Conservation (phyloP, 2,888 invertebrate genomes). For the Cenopis cana region DNA sequence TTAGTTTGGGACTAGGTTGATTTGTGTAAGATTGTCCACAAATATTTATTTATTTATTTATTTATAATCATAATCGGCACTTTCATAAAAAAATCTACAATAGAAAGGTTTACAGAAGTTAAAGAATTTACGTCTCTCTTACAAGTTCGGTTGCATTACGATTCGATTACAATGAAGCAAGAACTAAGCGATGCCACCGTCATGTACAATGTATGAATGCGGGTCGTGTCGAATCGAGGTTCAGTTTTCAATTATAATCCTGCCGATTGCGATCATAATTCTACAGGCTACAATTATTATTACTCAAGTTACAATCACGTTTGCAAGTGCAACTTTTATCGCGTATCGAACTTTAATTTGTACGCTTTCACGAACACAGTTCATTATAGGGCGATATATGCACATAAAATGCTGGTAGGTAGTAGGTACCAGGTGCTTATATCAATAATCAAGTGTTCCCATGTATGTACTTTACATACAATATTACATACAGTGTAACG, state of each 20-base stretch:
- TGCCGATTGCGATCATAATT: conserved; percentile 14
- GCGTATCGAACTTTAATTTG: conserved; percentile 62
- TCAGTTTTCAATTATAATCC: conserved; percentile 9
- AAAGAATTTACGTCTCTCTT: not conserved
- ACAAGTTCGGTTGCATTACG: not conserved
- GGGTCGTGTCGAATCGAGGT: conserved; percentile 9
- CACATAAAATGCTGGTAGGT: not conserved
- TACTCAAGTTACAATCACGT: not conserved
- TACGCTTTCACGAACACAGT: conserved; percentile 31
- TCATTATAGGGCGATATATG: conserved; percentile 13
- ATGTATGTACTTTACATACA: conserved; percentile 5
- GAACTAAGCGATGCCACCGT: not conserved
- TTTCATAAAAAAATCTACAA: too few species aligned
- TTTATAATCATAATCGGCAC: too few species aligned
- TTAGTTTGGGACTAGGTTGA: too few species aligned
- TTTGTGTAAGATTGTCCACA: too few species aligned
- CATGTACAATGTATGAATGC: not conserved
- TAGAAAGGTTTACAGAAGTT: not conserved
- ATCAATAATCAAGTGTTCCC: conserved; percentile 1
- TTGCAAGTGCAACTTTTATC: conserved; percentile 55
- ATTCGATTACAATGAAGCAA: not conserved
- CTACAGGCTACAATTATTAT: conserved; percentile 26
- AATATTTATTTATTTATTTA: too few species aligned
- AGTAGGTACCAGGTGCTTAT: not conserved
- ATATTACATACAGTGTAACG: conserved; percentile 4